These are phyloP conservation scores for Drosophila nasuta DNA, from an alignment of 1,140 invertebrate genomes.

Conservation along the genomic window DNA sequence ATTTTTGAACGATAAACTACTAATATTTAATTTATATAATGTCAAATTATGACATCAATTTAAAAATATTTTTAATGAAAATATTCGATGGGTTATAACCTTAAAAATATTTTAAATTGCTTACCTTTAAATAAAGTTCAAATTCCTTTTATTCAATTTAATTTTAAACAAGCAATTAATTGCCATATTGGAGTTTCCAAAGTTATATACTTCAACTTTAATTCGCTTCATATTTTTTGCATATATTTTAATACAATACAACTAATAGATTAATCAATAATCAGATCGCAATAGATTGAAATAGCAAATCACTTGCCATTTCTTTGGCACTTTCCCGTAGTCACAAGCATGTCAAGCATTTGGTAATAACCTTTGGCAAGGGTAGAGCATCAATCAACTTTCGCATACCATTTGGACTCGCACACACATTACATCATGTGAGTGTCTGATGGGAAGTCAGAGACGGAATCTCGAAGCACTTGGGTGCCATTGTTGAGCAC, in stretches of 20 bases:
- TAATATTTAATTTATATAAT: too few species aligned
- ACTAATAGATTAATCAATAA: neutral
- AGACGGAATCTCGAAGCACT: slow-evolving; percentile 54
- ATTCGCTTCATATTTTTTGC: neutral
- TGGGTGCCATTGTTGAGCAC: slow-evolving; percentile 77
- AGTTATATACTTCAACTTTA: too few species aligned
- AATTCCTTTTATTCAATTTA: too few species aligned
- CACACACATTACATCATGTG: slow-evolving; percentile 66
- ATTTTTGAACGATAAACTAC: too few species aligned
- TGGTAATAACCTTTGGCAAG: slow-evolving; percentile 7
- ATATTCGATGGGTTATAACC: too few species aligned
- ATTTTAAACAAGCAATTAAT: too few species aligned
- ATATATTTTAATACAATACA: neutral
- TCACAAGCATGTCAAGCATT: neutral
- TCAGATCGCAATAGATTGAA: neutral
- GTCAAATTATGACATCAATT: too few species aligned
- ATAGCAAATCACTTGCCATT: neutral
- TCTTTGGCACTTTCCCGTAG: neutral
- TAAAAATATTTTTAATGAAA: too few species aligned
- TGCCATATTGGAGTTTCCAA: too few species aligned
- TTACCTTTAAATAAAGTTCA: too few species aligned
- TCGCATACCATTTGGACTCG: slow-evolving; percentile 52
- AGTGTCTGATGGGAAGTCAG: slow-evolving; percentile 19
- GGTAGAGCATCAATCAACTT: slow-evolving; percentile 56
- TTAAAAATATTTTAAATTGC: too few species aligned